Evolutionary conservation across 2,797 vertebrate genomes (phyloP).

Genomic region (Anolis apletophallus): DNA sequence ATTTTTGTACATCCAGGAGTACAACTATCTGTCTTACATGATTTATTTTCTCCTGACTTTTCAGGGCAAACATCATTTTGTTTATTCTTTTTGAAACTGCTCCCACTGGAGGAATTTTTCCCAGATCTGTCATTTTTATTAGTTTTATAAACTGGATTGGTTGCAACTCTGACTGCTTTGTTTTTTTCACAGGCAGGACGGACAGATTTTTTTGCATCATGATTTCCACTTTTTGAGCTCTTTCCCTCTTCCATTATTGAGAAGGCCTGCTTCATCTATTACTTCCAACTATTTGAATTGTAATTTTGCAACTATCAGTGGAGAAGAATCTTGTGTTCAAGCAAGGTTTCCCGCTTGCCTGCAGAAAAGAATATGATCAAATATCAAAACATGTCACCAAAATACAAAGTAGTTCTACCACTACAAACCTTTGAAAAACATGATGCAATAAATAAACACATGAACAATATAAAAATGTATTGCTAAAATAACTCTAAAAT

Average conservation of each 20-base stretch:
- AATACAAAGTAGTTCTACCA: not conserved
- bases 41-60: conserved; percentile 78
- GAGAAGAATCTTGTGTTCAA: conserved; percentile 75
- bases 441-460: not conserved
- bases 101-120: conserved; percentile 78
- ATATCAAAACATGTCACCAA: conserved; percentile 37
- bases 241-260: conserved; percentile 85
- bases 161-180: conserved; percentile 79
- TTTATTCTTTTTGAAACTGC: conserved; percentile 78
- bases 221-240: conserved; percentile 82
- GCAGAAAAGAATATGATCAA: conserved; percentile 56
- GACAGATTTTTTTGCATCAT: conserved; percentile 82
- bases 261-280: conserved; percentile 76
- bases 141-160: conserved; percentile 82
- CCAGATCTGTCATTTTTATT: conserved; percentile 78
- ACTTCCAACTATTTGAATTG: conserved; percentile 73
- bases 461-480: not conserved
- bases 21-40: conserved; percentile 76
- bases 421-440: not conserved
- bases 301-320: conserved; percentile 73
- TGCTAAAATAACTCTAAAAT: no score
- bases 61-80: conserved; percentile 79
- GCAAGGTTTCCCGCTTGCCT: conserved; percentile 73
- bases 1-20: conserved; percentile 75
- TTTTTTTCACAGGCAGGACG: conserved; percentile 78